These are phyloP conservation scores for Sisyra terminalis DNA, from an alignment of 2,888 invertebrate species.

Conservation along the genomic window DNA sequence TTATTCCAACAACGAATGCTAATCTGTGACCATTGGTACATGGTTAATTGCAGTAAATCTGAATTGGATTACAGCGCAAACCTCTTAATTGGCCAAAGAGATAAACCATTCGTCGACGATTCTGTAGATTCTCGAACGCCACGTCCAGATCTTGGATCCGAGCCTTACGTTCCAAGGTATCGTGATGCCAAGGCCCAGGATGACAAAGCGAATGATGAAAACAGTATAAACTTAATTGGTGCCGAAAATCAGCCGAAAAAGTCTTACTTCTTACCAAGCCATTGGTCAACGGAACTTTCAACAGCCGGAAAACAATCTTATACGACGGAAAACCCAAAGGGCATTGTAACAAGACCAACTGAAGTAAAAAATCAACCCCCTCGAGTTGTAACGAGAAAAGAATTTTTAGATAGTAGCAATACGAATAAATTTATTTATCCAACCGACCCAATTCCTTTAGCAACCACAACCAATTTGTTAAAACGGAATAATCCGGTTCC, in stretches of 20 bases:
- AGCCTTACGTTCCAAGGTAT: conserved; percentile 22
- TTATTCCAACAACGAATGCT: conserved; percentile 68
- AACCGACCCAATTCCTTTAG: conserved; percentile 1
- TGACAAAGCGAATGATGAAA: conserved; percentile 10
- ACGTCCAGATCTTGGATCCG: conserved; percentile 46
- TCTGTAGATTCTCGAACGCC: conserved; percentile 49
- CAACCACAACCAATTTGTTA: conserved; percentile 14
- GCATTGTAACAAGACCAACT: conserved; percentile 5
- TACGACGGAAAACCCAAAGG: conserved; percentile 10
- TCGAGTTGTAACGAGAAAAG: no score
- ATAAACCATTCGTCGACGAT: conserved; percentile 48
- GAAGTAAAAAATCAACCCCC: not conserved
- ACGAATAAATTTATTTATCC: not conserved
- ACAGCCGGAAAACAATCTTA: conserved; percentile 6
- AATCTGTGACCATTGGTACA: conserved; percentile 69
- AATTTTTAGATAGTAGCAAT: no score
- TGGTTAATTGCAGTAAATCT: conserved; percentile 61
- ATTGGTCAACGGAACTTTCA: conserved; percentile 33
- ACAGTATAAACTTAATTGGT: conserved; percentile 24
- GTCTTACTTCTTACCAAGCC: conserved; percentile 33
- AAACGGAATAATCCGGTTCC: conserved; percentile 17
- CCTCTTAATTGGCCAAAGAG: conserved; percentile 51
- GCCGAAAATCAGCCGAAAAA: conserved; percentile 28
- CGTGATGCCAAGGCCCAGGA: not conserved
- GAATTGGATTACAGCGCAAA: conserved; percentile 53